Percentiles rank a stretch among this genome's conserved stretches.
These are phyloP conservation scores for Galemys pyrenaicus DNA, from an alignment of 2,113 vertebrate species.

Conservation along the genomic window DNA sequence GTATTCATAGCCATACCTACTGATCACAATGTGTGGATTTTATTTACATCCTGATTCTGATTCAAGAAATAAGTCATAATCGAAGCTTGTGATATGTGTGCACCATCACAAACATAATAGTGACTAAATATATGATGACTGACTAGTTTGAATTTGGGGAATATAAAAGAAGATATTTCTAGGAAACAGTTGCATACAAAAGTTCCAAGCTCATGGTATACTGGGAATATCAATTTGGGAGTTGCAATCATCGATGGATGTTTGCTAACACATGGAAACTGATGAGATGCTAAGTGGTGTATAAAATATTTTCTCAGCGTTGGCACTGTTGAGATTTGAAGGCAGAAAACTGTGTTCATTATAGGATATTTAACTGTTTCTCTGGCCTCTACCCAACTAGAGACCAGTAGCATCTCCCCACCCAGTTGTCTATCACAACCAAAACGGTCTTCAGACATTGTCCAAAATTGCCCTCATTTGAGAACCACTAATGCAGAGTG, in stretches of 20 bases:
- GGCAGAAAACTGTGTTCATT: no score
- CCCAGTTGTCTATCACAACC: neutral
- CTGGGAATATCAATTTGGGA: neutral
- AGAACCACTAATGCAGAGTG: neutral
- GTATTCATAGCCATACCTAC: neutral
- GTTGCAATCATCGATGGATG: neutral
- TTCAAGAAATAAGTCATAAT: neutral
- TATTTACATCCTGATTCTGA: neutral
- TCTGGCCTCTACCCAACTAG: neutral
- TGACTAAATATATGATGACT: neutral
- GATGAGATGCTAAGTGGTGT: neutral
- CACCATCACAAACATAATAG: neutral
- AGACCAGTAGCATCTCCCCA: neutral
- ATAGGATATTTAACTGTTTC: neutral
- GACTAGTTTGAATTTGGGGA: neutral
- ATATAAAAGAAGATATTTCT: neutral
- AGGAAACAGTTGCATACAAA: neutral
- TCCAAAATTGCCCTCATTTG: neutral
- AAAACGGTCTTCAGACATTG: neutral
- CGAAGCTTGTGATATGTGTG: neutral
- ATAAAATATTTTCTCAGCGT: neutral
- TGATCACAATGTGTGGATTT: neutral
- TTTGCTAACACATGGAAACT: neutral
- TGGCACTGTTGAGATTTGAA: neutral
- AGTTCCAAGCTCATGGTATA: neutral